phyloP scores from a whole-genome alignment of 2,113 vertebrate species.

The Myrmophylax atrothorax region DNA sequence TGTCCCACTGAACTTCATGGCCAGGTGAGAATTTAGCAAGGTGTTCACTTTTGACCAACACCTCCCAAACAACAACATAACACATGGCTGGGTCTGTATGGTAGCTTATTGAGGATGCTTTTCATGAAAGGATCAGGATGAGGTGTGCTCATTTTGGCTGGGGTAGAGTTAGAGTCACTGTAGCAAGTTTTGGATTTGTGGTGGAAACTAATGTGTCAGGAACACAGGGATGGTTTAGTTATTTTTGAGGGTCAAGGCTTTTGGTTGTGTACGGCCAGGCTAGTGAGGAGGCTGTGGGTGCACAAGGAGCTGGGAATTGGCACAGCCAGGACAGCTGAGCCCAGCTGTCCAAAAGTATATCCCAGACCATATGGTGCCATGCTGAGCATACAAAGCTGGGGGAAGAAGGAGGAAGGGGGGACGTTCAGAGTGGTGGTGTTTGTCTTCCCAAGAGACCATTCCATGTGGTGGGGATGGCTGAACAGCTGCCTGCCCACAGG shows the following conservation, averaged over 20 bases:
- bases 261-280: not conserved
- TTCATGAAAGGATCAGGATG: not conserved
- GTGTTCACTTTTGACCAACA: not conserved
- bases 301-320: not conserved
- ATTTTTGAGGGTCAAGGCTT: not conserved
- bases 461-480: not conserved
- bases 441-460: not conserved
- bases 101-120: not conserved
- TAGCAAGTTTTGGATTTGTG: not conserved
- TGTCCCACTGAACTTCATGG: not conserved
- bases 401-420: not conserved
- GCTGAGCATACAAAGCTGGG: not conserved
- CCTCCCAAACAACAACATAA: not conserved
- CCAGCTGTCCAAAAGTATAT: not conserved
- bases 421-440: rapidly evolving
- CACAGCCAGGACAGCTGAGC: not conserved
- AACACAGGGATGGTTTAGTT: not conserved
- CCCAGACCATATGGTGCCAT: rapidly evolving
- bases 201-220: not conserved
- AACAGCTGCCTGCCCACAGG: not conserved
- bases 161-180: not conserved
- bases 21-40: not conserved
- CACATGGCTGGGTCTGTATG: rapidly evolving
- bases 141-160: not conserved
- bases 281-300: not conserved